phyloP scores from a whole-genome alignment of 2,797 vertebrate species.

The Vespertilio murinus region DNA sequence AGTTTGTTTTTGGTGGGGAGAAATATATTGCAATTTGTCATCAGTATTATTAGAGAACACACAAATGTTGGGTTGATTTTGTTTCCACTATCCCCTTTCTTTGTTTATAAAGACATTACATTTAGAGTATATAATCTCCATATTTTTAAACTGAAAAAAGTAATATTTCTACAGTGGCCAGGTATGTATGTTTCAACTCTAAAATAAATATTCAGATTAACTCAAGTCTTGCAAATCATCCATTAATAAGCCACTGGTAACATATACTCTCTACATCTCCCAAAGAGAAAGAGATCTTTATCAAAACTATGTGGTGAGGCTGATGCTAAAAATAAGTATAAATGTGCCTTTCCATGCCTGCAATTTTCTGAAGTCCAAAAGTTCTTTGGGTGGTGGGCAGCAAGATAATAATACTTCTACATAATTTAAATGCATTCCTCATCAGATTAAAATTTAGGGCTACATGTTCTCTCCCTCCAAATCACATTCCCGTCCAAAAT shows the following conservation, averaged over 20 bases:
- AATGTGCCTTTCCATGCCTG: conserved; percentile 49
- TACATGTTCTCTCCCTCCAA: conserved; percentile 26
- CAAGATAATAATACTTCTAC: conserved; percentile 40
- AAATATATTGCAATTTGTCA: conserved; percentile 74
- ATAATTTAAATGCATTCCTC: conserved; percentile 34
- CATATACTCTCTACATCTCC: conserved; percentile 60
- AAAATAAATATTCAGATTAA: conserved; percentile 52
- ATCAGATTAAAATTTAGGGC: background rate
- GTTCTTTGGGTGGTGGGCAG: conserved; percentile 62
- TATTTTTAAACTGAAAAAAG: conserved; percentile 43
- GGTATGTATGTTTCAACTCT: background rate
- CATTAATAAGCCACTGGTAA: conserved; percentile 59
- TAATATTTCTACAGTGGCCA: background rate
- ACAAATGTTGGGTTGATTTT: background rate
- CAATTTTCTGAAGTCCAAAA: conserved; percentile 67
- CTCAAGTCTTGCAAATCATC: conserved; percentile 56
- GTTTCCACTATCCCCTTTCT: background rate
- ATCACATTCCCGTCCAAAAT: conserved; percentile 3
- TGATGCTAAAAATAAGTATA: conserved; percentile 74
- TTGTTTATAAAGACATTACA: conserved; percentile 33
- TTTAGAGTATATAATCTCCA: background rate
- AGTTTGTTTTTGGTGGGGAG: conserved; percentile 72
- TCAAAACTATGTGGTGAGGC: conserved; percentile 67
- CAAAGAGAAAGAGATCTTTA: conserved; percentile 66
- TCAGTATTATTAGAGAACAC: background rate